Percentiles rank a stretch among this genome's conserved stretches.
Evolutionary conservation across 1,140 invertebrate species (phyloP).

Genomic region (Mesaphorura yosii): DNA sequence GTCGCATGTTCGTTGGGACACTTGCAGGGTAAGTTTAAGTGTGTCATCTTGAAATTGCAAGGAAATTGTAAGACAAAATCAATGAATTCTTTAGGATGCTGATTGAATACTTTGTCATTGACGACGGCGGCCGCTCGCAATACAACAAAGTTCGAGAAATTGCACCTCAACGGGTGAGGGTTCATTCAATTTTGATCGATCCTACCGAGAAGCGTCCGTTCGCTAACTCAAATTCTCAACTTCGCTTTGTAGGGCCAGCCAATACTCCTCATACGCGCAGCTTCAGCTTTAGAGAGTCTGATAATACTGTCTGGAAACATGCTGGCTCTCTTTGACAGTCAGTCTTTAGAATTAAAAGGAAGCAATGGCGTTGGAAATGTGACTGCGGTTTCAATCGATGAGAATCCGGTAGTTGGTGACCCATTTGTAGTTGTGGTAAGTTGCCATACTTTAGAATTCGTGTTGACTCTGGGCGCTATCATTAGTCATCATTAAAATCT

Average conservation of each 20-base stretch:
- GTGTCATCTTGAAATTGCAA: not conserved
- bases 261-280: conserved; percentile 19
- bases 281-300: conserved; percentile 28
- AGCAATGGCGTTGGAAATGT: conserved; percentile 14
- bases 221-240: not conserved
- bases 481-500: too few species aligned
- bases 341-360: conserved; percentile 27
- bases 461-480: not conserved
- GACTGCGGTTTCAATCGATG: conserved; percentile 24
- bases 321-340: conserved; percentile 24
- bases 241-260: conserved; percentile 18
- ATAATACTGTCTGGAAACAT: conserved; percentile 21
- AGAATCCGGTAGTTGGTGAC: conserved; percentile 25
- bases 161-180: conserved; percentile 15
- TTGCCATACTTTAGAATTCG: not conserved
- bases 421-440: conserved; percentile 26
- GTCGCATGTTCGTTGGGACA: conserved; percentile 28
- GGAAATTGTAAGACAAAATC: not conserved
- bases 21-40: conserved; percentile 20
- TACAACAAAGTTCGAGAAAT: conserved; percentile 19
- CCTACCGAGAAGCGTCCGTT: not conserved
- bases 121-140: conserved; percentile 13
- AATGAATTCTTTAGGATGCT: conserved; percentile 12
- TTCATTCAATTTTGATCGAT: not conserved
- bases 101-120: conserved; percentile 28